Evolutionary conservation across 2,113 vertebrate species (phyloP).

Genomic region (Hystrix cristata): DNA sequence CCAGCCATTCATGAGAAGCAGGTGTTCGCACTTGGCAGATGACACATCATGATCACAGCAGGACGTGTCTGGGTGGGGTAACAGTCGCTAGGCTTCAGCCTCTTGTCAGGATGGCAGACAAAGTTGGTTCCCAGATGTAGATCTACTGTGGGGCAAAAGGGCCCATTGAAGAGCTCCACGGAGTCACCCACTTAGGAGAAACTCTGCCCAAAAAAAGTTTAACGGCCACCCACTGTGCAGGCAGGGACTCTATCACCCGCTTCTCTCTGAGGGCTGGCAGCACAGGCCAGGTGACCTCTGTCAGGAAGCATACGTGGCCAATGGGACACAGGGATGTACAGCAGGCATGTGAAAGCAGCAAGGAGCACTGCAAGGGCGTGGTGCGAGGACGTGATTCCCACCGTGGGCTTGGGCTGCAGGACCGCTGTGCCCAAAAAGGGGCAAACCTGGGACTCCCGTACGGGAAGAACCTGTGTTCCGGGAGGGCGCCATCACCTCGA

Average conservation of each 20-base stretch:
- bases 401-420: not conserved
- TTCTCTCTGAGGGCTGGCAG: not conserved
- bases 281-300: not conserved
- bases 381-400: not conserved
- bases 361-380: not conserved
- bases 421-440: not conserved
- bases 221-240: rapidly evolving
- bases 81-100: not conserved
- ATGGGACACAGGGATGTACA: not conserved
- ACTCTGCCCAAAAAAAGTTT: rapidly evolving
- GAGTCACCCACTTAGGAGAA: not conserved
- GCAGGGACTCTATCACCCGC: not conserved
- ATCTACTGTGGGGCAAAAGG: not conserved
- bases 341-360: not conserved
- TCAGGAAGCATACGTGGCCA: not conserved
- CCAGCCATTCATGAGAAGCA: slow-evolving; percentile 58
- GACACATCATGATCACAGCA: slow-evolving; percentile 21
- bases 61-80: not conserved
- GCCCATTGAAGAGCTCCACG: rapidly evolving
- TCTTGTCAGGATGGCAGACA: not conserved
- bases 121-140: not conserved
- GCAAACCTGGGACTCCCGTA: too few relatives aligned
- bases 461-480: not conserved
- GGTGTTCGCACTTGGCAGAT: slow-evolving; percentile 19
- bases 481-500: rapidly evolving